phyloP scores from a whole-genome alignment of 2,888 invertebrate species.

The Seira sanloemensis region DNA sequence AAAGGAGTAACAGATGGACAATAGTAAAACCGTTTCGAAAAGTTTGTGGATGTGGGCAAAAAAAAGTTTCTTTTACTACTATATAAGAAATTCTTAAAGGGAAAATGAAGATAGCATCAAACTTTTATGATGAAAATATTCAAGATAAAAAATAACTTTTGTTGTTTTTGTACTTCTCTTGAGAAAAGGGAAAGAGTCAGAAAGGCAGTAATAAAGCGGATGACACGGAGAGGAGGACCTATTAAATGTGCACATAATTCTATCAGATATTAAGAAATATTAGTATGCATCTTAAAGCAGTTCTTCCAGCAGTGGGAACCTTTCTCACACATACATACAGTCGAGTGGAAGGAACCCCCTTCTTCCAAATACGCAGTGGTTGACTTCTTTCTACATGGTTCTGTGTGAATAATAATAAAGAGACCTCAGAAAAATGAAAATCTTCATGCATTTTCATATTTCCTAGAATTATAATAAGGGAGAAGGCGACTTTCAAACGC shows the following conservation, averaged over 20 bases:
- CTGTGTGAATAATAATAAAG: neutral
- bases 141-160: neutral
- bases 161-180: neutral
- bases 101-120: neutral
- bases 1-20: conserved; percentile 11
- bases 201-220: conserved; percentile 43
- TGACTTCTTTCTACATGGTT: neutral
- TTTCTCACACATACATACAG: neutral
- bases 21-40: neutral
- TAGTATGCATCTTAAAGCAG: conserved; percentile 34
- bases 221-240: conserved; percentile 53
- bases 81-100: conserved; percentile 6
- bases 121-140: neutral
- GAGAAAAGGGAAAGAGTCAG: conserved; percentile 3
- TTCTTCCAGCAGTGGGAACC: conserved; percentile 28
- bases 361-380: conserved; percentile 17
- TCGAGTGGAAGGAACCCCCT: neutral
- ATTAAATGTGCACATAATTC: conserved; percentile 57
- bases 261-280: conserved; percentile 34
- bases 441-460: conserved; percentile 11
- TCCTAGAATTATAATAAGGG: neutral
- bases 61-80: too few relatives aligned
- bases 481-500: neutral
- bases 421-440: neutral
- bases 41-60: too few relatives aligned